A percentile compares a stretch with the other conserved stretches of the same genome.
phyloP scores from a whole-genome alignment of 2,113 vertebrate species.

The Stictonetta naevosa region DNA sequence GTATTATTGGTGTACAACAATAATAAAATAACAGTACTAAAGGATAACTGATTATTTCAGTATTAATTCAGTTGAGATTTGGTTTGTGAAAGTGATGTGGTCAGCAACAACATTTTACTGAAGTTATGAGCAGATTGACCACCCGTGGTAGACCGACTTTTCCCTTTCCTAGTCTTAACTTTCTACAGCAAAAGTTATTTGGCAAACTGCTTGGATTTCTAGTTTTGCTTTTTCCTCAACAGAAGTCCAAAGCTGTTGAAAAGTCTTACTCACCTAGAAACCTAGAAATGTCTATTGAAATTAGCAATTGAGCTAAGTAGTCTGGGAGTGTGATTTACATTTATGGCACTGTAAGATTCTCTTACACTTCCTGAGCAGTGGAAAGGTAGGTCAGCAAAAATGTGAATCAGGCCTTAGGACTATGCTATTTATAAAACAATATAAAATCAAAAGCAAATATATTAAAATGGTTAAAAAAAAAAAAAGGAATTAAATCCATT shows the following conservation, averaged over 20 bases:
- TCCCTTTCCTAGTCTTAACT: not conserved
- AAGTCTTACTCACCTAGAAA: slow-evolving; percentile 50
- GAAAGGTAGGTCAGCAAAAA: slow-evolving; percentile 52
- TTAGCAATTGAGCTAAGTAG: slow-evolving; percentile 40
- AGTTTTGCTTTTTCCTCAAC: not conserved
- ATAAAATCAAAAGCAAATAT: not conserved
- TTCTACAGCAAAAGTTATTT: not conserved
- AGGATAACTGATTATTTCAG: not conserved
- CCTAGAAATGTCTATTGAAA: slow-evolving; percentile 59
- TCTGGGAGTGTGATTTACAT: slow-evolving; percentile 25
- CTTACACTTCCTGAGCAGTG: not conserved
- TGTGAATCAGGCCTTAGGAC: not conserved
- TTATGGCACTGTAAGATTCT: slow-evolving; percentile 27
- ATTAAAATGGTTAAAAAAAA: not conserved
- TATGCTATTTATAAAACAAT: slow-evolving; percentile 44
- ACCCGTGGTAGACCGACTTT: not conserved
- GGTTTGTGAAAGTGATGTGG: not conserved
- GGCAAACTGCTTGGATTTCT: slow-evolving; percentile 3
- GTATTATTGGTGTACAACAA: not conserved
- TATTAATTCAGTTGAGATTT: not conserved
- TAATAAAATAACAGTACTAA: not conserved
- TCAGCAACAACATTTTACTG: not conserved
- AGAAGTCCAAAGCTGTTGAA: slow-evolving; percentile 19
- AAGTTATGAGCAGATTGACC: not conserved
- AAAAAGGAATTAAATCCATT: not conserved